Conservation (phyloP, 2,888 invertebrate genomes). For the Electrophaes corylata region DNA sequence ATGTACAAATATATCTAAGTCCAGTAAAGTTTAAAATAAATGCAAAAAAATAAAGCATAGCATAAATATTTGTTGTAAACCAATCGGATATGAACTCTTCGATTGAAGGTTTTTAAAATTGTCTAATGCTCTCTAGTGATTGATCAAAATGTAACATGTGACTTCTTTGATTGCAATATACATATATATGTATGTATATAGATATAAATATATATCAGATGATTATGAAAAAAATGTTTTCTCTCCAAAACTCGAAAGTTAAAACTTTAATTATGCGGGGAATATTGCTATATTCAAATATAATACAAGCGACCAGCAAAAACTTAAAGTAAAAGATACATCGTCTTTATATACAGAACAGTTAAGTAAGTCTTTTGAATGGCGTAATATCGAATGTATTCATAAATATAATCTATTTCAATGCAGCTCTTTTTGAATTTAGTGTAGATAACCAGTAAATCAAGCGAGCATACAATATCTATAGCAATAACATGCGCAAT, state of each 20-base stretch:
- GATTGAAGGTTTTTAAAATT: not conserved
- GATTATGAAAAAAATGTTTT: not conserved
- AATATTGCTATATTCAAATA: not conserved
- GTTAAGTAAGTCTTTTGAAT: not conserved
- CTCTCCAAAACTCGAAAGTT: not conserved
- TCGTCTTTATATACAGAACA: not conserved
- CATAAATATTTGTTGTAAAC: not conserved
- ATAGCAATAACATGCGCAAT: not conserved
- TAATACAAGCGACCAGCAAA: not conserved
- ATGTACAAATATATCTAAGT: slow-evolving; percentile 21
- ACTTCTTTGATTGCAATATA: not conserved
- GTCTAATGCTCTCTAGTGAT: not conserved
- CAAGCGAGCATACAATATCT: not conserved
- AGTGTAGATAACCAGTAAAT: not conserved
- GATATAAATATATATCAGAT: no score
- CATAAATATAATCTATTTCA: not conserved
- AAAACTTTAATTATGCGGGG: not conserved
- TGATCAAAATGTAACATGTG: not conserved
- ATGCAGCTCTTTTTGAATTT: not conserved
- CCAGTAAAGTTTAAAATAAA: not conserved
- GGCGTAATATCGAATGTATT: slow-evolving; percentile 1
- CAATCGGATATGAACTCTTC: not conserved
- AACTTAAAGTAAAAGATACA: not conserved
- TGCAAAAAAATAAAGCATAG: not conserved
- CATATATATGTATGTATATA: no score